Conservation (phyloP, 37 sponge, comb jelly and placozoan genomes). For the Cliona cf. orientalis region DNA sequence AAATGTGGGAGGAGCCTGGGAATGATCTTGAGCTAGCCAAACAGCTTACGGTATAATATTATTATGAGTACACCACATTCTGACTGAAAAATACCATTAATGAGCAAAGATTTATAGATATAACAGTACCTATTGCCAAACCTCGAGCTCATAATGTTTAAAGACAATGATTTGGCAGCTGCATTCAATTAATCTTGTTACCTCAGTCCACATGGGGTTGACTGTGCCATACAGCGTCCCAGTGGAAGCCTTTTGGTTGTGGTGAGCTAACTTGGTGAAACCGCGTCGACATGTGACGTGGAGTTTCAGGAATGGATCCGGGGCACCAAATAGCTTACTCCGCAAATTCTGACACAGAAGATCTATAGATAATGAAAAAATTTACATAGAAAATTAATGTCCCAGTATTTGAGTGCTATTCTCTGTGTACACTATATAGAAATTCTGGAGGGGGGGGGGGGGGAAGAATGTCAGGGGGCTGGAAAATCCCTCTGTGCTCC, state of each 20-base stretch:
- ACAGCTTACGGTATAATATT: too few species aligned
- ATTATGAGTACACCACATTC: too few species aligned
- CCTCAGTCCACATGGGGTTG: slow-evolving; percentile 37
- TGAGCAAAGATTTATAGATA: too few species aligned
- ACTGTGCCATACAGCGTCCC: background rate
- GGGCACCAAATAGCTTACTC: slow-evolving; percentile 43
- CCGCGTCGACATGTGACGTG: slow-evolving; percentile 6
- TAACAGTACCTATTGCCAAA: too few species aligned
- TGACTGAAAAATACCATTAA: too few species aligned
- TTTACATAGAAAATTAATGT: background rate
- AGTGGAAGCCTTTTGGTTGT: slow-evolving; percentile 20
- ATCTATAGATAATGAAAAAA: slow-evolving; percentile 14
- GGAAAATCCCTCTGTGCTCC: too few species aligned
- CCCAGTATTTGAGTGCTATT: too few species aligned
- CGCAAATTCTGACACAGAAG: slow-evolving; percentile 17
- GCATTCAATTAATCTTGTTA: background rate
- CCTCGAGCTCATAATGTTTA: background rate
- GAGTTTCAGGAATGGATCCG: slow-evolving; percentile 54
- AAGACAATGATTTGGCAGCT: background rate
- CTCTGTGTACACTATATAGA: too few species aligned
- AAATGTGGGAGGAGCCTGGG: too few species aligned
- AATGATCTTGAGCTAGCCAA: too few species aligned
- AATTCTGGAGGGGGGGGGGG: too few species aligned
- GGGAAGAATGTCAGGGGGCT: too few species aligned
- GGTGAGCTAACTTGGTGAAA: slow-evolving; percentile 1